Evolutionary conservation across 2,113 vertebrate species (phyloP).

Genomic region (Grallaria varia): DNA sequence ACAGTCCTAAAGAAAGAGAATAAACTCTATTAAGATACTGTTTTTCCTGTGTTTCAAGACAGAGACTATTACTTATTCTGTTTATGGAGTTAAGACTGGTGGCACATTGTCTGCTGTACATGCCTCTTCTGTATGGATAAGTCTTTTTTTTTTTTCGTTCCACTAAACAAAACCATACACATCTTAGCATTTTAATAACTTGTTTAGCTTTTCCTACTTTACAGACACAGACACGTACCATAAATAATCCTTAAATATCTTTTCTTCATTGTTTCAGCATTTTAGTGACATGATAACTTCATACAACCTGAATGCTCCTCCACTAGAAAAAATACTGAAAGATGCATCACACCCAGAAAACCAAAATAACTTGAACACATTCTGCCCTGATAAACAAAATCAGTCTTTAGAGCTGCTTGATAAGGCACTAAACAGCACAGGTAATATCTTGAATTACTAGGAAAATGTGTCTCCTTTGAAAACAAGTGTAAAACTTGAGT

Average conservation of each 20-base stretch:
- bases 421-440: not conserved
- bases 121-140: not conserved
- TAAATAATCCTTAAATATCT: not conserved
- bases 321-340: slow-evolving; percentile 4
- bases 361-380: not conserved
- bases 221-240: not conserved
- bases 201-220: not conserved
- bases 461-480: not conserved
- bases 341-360: not conserved
- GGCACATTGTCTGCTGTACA: not conserved
- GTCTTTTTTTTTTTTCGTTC: not conserved
- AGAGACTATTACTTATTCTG: not conserved
- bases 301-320: slow-evolving; percentile 51
- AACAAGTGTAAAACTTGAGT: not conserved
- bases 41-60: not conserved
- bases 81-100: not conserved
- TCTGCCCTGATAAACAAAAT: slow-evolving; percentile 4
- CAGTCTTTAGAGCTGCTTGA: not conserved
- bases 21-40: not conserved
- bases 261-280: slow-evolving; percentile 71
- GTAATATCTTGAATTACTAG: not conserved
- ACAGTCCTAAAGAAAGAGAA: not conserved
- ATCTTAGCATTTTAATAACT: not conserved
- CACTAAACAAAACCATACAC: not conserved
- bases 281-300: slow-evolving; percentile 84